A percentile compares a stretch with the other conserved stretches of the same genome.
phyloP scores from a whole-genome alignment of 2,113 vertebrate genomes.

The Callochromis pleurospilus region DNA sequence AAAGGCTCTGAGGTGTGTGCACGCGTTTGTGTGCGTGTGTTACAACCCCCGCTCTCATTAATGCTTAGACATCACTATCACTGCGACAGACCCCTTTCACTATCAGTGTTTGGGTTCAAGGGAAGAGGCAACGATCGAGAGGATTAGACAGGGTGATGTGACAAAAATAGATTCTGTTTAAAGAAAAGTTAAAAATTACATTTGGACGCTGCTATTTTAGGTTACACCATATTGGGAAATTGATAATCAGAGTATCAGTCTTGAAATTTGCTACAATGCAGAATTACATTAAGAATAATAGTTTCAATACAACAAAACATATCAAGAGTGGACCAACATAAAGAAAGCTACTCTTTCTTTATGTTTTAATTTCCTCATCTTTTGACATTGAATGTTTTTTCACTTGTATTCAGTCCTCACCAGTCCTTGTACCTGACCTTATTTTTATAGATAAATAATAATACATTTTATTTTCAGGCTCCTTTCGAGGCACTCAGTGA shows the following conservation, averaged over 20 bases:
- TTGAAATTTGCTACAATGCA: neutral
- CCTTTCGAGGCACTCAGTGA: neutral
- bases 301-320: neutral
- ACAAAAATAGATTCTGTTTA: conserved; percentile 48
- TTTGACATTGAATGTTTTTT: neutral
- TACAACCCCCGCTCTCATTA: neutral
- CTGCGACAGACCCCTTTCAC: neutral
- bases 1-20: neutral
- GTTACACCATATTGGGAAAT: neutral
- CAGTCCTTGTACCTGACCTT: neutral
- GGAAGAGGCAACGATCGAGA: neutral
- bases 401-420: neutral
- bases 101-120: conserved; percentile 48
- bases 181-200: conserved; percentile 5
- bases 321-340: neutral
- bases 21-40: neutral
- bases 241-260: neutral
- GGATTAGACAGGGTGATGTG: neutral
- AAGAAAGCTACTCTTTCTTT: neutral
- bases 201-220: neutral
- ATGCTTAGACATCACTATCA: neutral
- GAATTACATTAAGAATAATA: neutral
- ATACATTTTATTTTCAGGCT: neutral
- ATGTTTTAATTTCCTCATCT: neutral
- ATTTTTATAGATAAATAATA: neutral